Evolutionary conservation across 1,140 invertebrate species (phyloP).

Genomic region (Hyphantria cunea): DNA sequence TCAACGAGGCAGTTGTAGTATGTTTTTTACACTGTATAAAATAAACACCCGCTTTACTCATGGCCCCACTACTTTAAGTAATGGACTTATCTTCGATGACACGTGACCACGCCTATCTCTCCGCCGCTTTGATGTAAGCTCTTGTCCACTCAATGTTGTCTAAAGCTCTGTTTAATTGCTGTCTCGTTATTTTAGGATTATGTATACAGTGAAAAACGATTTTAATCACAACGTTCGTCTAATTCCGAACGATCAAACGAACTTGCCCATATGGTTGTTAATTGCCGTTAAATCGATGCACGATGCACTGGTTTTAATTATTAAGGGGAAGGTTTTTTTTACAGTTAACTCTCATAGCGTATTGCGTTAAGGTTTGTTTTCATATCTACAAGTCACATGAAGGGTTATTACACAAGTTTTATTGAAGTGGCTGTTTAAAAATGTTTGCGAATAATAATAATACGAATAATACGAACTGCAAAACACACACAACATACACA

Average conservation of each 20-base stretch:
- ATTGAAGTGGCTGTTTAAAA: too few species aligned
- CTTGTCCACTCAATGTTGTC: slow-evolving; percentile 55
- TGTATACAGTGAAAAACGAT: slow-evolving; percentile 63
- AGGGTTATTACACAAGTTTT: too few species aligned
- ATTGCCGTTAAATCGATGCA: slow-evolving; percentile 56
- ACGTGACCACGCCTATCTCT: slow-evolving; percentile 35
- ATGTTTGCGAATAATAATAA: too few species aligned
- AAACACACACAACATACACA: too few species aligned
- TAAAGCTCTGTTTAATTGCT: slow-evolving; percentile 78
- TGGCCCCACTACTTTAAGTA: slow-evolving; percentile 12
- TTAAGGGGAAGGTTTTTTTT: too few species aligned
- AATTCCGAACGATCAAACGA: slow-evolving; percentile 58
- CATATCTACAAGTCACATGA: too few species aligned
- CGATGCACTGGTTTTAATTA: slow-evolving; percentile 9
- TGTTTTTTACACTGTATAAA: too few species aligned
- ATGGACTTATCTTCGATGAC: slow-evolving; percentile 46
- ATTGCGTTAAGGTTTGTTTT: too few species aligned
- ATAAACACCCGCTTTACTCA: not conserved
- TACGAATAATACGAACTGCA: too few species aligned
- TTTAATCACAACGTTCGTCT: slow-evolving; percentile 47
- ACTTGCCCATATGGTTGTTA: slow-evolving; percentile 57
- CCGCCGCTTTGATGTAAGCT: slow-evolving; percentile 58
- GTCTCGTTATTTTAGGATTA: slow-evolving; percentile 79
- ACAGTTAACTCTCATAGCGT: too few species aligned
- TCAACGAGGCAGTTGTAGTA: too few species aligned